A percentile compares a stretch with the other conserved stretches of the same genome.
Conservation (phyloP, 2,113 vertebrate species). For the Myrmecophaga tridactyla region DNA sequence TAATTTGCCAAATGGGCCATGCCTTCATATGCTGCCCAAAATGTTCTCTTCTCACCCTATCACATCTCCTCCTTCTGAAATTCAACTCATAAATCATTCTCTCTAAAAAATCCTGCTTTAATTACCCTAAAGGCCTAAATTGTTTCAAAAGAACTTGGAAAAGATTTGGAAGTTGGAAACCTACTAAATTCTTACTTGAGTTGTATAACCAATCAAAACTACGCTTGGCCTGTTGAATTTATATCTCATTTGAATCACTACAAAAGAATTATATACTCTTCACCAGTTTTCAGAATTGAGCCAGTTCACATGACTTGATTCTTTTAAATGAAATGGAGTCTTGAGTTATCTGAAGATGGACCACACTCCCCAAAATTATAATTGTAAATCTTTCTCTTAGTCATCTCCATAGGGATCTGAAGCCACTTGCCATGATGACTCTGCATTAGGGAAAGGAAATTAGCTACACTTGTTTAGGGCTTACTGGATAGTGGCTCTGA, state of each 20-base stretch:
- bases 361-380: background rate
- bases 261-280: background rate
- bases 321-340: background rate
- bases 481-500: background rate
- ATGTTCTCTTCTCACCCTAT: background rate
- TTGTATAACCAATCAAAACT: background rate
- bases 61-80: background rate
- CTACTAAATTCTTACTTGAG: background rate
- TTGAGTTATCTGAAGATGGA: background rate
- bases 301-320: background rate
- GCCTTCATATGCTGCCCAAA: rapidly evolving
- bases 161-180: background rate
- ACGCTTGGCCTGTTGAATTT: background rate
- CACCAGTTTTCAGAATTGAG: background rate
- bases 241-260: background rate
- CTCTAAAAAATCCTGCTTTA: too few relatives aligned
- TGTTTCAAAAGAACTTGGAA: background rate
- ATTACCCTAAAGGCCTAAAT: background rate
- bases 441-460: background rate
- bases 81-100: background rate
- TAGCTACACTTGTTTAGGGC: background rate
- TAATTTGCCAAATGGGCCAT: background rate
- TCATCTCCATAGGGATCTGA: background rate
- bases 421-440: background rate
- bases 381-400: background rate